Percentiles rank a stretch among this genome's conserved stretches.
These are phyloP conservation scores for Leuciscus waleckii DNA, from an alignment of 2,797 vertebrate species.

Conservation along the genomic window DNA sequence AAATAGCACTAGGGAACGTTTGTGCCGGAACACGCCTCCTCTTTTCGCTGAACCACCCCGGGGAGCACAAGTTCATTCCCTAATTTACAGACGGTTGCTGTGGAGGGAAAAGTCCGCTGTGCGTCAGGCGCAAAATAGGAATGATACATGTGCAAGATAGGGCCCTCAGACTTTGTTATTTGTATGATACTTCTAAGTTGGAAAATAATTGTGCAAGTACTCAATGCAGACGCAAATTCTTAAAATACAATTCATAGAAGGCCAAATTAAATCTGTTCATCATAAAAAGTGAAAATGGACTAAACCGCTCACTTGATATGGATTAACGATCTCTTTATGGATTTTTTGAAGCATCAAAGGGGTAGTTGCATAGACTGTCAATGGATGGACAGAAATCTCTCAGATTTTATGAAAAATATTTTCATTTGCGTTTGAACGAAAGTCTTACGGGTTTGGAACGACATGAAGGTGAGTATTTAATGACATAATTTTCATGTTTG, in stretches of 20 bases:
- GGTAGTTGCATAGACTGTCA: background rate
- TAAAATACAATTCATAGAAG: too few species aligned
- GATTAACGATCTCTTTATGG: background rate
- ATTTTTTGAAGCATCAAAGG: background rate
- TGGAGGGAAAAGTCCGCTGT: too few species aligned
- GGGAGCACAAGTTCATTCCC: too few species aligned
- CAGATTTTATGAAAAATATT: background rate
- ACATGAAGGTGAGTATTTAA: background rate
- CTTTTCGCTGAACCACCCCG: too few species aligned
- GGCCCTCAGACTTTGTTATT: background rate
- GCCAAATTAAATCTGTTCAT: background rate
- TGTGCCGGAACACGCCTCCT: too few species aligned
- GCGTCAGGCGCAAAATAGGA: too few species aligned
- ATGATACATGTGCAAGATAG: too few species aligned
- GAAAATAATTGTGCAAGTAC: slow-evolving; percentile 12
- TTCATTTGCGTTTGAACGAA: background rate
- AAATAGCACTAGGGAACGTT: too few species aligned
- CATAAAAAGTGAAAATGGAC: background rate
- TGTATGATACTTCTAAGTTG: background rate
- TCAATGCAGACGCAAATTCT: background rate
- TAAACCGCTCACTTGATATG: background rate
- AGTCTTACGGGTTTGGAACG: background rate
- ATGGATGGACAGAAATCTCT: background rate
- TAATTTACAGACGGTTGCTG: too few species aligned
- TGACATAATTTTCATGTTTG: background rate